Conservation (phyloP, 2,888 invertebrate genomes). For the Molorchus minor region DNA sequence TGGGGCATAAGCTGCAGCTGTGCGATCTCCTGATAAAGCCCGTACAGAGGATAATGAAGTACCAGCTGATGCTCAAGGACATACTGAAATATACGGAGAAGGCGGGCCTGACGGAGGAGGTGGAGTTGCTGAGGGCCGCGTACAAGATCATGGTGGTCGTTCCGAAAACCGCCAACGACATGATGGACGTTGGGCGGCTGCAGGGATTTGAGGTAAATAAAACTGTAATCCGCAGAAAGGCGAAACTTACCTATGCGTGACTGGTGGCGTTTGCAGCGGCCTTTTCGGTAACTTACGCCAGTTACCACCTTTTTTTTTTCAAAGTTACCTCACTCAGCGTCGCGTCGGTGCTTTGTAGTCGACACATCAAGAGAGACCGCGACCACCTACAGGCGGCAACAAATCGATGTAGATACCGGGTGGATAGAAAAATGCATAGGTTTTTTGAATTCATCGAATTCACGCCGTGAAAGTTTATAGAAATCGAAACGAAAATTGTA, state of each 20-base stretch:
- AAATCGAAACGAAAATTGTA: neutral
- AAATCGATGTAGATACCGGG: no score
- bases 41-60: slow-evolving; percentile 98
- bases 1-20: slow-evolving; percentile 93
- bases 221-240: neutral
- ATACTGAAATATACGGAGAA: slow-evolving; percentile 90
- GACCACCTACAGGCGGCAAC: no score
- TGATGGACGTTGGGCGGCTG: slow-evolving; percentile 98
- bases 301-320: no score
- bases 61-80: slow-evolving; percentile 91
- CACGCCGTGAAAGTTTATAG: no score
- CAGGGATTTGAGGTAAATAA: slow-evolving; percentile 91
- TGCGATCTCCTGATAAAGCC: slow-evolving; percentile 97
- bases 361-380: no score
- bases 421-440: no score
- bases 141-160: slow-evolving; percentile 89
- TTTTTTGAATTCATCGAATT: no score
- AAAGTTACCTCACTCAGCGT: no score
- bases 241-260: no score
- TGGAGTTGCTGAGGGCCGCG: slow-evolving; percentile 83
- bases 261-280: no score
- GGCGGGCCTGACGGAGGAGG: slow-evolving; percentile 78
- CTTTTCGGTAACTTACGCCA: no score
- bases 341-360: no score
- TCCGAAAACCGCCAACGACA: slow-evolving; percentile 97